Conservation (phyloP, 2,888 invertebrate species). For the Diaphora mendica region DNA sequence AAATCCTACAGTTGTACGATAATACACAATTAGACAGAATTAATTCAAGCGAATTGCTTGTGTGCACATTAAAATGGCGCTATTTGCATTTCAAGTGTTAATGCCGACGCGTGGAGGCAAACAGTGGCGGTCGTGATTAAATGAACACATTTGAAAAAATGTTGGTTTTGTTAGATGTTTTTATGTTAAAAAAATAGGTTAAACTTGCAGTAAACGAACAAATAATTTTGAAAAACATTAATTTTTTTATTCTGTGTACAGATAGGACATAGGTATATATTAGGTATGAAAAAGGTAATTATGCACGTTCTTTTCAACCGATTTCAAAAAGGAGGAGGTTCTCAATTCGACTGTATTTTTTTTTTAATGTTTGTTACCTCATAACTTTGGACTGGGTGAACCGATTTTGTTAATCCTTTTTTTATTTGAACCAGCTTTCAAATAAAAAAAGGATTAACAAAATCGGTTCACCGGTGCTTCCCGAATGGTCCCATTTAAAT, state of each 20-base stretch:
- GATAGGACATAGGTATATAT: too few relatives aligned
- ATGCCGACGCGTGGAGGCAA: conserved; percentile 49
- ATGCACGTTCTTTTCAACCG: too few relatives aligned
- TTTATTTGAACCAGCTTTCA: too few relatives aligned
- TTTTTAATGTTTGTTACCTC: too few relatives aligned
- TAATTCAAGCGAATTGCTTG: conserved; percentile 52
- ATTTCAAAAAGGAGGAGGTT: too few relatives aligned
- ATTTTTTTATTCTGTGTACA: background rate
- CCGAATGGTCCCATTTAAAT: too few relatives aligned
- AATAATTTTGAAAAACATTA: background rate
- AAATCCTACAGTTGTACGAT: conserved; percentile 50
- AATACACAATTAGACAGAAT: conserved; percentile 56
- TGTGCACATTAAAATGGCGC: conserved; percentile 46
- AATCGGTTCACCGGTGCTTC: too few relatives aligned
- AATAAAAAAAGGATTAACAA: too few relatives aligned
- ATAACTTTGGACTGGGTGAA: too few relatives aligned
- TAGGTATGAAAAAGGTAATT: background rate
- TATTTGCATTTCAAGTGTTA: conserved; percentile 61
- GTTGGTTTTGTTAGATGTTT: background rate
- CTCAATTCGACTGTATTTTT: too few relatives aligned
- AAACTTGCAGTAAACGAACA: background rate
- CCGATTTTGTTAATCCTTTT: too few relatives aligned
- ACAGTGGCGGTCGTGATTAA: conserved; percentile 44
- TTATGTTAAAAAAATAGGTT: background rate
- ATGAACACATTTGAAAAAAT: conserved; percentile 23